Evolutionary conservation across 1,140 invertebrate genomes (phyloP).

Genomic region (Drosophila oshimai): DNA sequence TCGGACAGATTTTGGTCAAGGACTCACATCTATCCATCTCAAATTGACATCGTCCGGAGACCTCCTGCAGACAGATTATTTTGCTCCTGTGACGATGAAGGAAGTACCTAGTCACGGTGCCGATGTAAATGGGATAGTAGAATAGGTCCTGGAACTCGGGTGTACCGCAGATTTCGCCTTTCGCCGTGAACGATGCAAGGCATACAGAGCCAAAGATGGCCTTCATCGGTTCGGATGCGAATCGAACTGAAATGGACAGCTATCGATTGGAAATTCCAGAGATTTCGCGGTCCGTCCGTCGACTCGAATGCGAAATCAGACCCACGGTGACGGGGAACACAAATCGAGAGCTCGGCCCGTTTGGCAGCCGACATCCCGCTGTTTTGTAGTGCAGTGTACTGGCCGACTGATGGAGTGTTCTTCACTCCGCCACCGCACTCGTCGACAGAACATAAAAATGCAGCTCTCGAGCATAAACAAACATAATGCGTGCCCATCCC

Average conservation of each 20-base stretch:
- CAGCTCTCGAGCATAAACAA: conserved; percentile 73
- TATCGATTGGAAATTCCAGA: conserved; percentile 1
- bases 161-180: not conserved
- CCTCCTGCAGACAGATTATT: too few species aligned
- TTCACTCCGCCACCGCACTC: conserved; percentile 5
- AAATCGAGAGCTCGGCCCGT: too few species aligned
- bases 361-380: conserved; percentile 25
- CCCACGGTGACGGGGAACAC: not conserved
- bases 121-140: not conserved
- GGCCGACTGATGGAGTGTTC: conserved; percentile 52
- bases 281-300: conserved; percentile 14
- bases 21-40: not conserved
- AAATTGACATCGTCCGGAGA: not conserved
- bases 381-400: conserved; percentile 45
- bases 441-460: conserved; percentile 70
- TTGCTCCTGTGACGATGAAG: not conserved
- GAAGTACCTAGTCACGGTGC: not conserved
- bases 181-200: not conserved
- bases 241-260: not conserved
- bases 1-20: not conserved
- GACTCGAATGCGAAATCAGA: conserved; percentile 20
- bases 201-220: not conserved
- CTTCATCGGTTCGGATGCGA: not conserved
- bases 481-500: conserved; percentile 55
- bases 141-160: not conserved